These are phyloP conservation scores for Sabatieria punctata DNA, from an alignment of 2,888 invertebrate species.

Conservation along the genomic window DNA sequence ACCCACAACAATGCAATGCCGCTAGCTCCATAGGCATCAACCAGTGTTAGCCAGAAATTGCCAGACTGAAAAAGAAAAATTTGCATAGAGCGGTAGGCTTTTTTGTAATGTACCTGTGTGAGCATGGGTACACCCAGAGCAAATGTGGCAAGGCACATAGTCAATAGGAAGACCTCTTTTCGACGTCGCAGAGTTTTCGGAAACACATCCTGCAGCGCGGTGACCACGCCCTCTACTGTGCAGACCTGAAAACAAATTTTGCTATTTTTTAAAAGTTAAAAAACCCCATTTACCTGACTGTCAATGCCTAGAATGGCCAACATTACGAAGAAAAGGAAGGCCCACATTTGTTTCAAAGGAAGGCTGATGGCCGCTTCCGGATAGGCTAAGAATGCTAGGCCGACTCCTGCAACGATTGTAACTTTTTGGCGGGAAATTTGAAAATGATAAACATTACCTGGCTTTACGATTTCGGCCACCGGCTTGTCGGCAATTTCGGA, in stretches of 20 bases:
- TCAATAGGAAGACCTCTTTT: conserved; percentile 22
- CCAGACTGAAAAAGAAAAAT: conserved; percentile 56
- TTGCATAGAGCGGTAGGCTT: background rate
- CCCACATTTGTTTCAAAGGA: conserved; percentile 31
- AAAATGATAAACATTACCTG: conserved; percentile 21
- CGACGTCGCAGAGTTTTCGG: conserved; percentile 23
- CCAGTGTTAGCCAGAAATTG: conserved; percentile 62
- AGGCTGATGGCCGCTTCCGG: conserved; percentile 33
- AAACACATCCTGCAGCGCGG: conserved; percentile 28
- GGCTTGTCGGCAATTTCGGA: conserved; percentile 7
- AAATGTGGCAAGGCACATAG: conserved; percentile 25
- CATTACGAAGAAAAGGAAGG: conserved; percentile 31
- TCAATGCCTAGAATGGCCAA: conserved; percentile 28
- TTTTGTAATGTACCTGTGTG: conserved; percentile 18
- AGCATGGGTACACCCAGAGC: conserved; percentile 28
- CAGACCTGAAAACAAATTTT: conserved; percentile 21
- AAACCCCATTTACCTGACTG: conserved; percentile 9
- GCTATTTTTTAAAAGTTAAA: background rate
- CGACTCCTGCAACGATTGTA: conserved; percentile 23
- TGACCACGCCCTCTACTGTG: conserved; percentile 31
- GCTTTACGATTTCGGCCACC: conserved; percentile 26
- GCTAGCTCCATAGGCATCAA: conserved; percentile 72
- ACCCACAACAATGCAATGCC: conserved; percentile 64
- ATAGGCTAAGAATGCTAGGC: conserved; percentile 33
- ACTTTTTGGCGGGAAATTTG: no score